Evolutionary conservation across 2,113 vertebrate species (phyloP), one percentile per base, ranked within the genome.

Genomic region (Conger conger): DNA sequence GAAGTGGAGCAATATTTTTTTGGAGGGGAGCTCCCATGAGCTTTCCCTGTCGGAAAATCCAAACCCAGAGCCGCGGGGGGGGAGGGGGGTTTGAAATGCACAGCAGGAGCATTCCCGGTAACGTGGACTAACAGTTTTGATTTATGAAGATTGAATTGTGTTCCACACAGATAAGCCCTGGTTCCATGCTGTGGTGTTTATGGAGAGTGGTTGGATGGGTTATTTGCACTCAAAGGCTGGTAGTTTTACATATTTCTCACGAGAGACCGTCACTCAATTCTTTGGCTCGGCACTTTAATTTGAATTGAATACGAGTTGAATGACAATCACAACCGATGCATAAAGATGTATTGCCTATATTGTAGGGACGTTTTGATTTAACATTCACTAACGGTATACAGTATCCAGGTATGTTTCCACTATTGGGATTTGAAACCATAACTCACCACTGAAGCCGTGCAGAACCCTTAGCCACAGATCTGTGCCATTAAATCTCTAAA

Each of bases 261-360:
- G 33, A 30, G 63, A 73, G 27, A 73, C 27, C 5, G 13, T 33
- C 33, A 73, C n/a, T 30, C n/a, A 73, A 2, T 73, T 73, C n/a
- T 11, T 73, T 73, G 63, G n/a, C n/a, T 73, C 33, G 63, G n/a
- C 63, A 73, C n/a, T 73, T 73, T 73, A 73, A 73, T 73, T 73
- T 4, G 27, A 27, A 73, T n/a, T 60, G 57, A 60, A 27, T 73
- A 73, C 9, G 7, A 73, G 7, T 30, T 73, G n/a, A 73, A 73
- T 33, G 63, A 73, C 45, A 50, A 27, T 33, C 11, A 30, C 8
- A 73, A 30, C 11, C 15, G 9, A 73, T 33, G 27, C 63, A 73
- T 8, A 73, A 73, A 30, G 27, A 33, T 73, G n/a, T 73, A n/a
- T 73, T 73, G 63, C n/a, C 63, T n/a, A 60, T 50, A 50, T 11